Evolutionary conservation across 1,140 invertebrate genomes (phyloP).

Genomic region (Drosophila biarmipes): DNA sequence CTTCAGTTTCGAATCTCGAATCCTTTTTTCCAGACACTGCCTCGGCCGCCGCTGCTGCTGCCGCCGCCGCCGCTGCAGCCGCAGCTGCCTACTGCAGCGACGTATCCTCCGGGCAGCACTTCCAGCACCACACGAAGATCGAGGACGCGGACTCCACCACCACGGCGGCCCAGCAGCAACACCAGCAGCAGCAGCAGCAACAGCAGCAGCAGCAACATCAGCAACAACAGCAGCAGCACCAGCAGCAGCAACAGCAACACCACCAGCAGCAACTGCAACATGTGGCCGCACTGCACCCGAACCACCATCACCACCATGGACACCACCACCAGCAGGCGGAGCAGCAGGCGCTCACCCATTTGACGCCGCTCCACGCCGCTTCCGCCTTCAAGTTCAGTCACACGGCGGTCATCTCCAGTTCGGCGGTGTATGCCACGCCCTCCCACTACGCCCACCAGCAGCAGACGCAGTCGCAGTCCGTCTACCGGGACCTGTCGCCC

Average conservation of each 20-base stretch:
- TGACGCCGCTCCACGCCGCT: constrained; percentile 64
- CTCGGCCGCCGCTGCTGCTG: constrained; percentile 55
- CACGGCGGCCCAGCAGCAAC: constrained; percentile 53
- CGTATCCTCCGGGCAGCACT: constrained; percentile 66
- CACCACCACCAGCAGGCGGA: constrained; percentile 61
- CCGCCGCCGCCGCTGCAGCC: constrained; percentile 57
- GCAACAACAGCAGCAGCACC: constrained; percentile 60
- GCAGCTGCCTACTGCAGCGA: constrained; percentile 73
- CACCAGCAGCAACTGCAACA: constrained; percentile 61
- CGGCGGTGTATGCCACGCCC: constrained; percentile 65
- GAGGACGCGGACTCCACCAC: constrained; percentile 77
- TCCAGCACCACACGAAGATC: constrained; percentile 74
- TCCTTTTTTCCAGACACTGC: constrained; percentile 53
- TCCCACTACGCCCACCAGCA: constrained; percentile 64
- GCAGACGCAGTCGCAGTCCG: constrained; percentile 54
- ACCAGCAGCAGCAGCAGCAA: constrained; percentile 36
- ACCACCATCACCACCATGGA: constrained; percentile 54
- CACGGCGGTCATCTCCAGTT: constrained; percentile 72
- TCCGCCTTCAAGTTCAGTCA: constrained; percentile 78
- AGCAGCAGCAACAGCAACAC: constrained; percentile 43
- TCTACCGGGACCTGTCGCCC: constrained; percentile 67
- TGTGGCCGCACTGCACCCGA: constrained; percentile 49
- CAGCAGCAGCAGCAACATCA: constrained; percentile 52
- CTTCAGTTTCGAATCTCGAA: constrained; percentile 18
- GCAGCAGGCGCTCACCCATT: constrained; percentile 61